These are phyloP conservation scores for Lordiphosa andalusiaca DNA, from an alignment of 2,888 invertebrate species.

Conservation along the genomic window DNA sequence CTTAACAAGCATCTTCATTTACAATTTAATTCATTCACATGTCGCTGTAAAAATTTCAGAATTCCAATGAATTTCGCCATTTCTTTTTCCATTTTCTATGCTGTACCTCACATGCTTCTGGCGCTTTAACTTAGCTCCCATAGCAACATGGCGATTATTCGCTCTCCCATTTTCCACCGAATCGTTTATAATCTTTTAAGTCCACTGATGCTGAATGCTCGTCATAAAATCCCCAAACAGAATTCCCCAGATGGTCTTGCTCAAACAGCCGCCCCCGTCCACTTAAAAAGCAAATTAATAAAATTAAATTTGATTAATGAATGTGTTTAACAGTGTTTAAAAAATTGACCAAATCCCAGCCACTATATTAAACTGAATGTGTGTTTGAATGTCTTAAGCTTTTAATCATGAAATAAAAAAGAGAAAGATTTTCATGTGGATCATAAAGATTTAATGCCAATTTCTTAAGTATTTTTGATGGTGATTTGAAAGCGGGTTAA, in stretches of 20 bases:
- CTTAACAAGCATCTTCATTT: too few species aligned
- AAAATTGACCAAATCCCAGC: slow-evolving; percentile 38
- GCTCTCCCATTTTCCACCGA: slow-evolving; percentile 46
- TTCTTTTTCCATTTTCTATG: slow-evolving; percentile 7
- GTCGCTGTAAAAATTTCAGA: too few species aligned
- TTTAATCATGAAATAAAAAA: too few species aligned
- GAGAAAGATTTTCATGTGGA: too few species aligned
- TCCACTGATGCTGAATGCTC: slow-evolving; percentile 32
- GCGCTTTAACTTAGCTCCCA: slow-evolving; percentile 29
- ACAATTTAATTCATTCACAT: too few species aligned
- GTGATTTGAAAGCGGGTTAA: too few species aligned
- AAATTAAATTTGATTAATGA: slow-evolving; percentile 63
- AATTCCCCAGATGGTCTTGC: slow-evolving; percentile 11
- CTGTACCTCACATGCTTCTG: slow-evolving; percentile 28
- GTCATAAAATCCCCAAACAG: slow-evolving; percentile 16
- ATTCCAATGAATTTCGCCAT: background rate
- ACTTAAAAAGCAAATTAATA: slow-evolving; percentile 42
- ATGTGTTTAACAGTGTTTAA: slow-evolving; percentile 53
- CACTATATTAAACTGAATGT: background rate
- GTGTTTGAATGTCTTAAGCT: background rate
- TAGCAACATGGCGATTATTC: slow-evolving; percentile 47
- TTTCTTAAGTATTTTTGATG: too few species aligned
- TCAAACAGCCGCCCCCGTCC: slow-evolving; percentile 14
- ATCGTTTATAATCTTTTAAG: slow-evolving; percentile 57
- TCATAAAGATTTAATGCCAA: too few species aligned